These are phyloP conservation scores for Rostratula benghalensis DNA, from an alignment of 2,113 vertebrate genomes.

Conservation along the genomic window DNA sequence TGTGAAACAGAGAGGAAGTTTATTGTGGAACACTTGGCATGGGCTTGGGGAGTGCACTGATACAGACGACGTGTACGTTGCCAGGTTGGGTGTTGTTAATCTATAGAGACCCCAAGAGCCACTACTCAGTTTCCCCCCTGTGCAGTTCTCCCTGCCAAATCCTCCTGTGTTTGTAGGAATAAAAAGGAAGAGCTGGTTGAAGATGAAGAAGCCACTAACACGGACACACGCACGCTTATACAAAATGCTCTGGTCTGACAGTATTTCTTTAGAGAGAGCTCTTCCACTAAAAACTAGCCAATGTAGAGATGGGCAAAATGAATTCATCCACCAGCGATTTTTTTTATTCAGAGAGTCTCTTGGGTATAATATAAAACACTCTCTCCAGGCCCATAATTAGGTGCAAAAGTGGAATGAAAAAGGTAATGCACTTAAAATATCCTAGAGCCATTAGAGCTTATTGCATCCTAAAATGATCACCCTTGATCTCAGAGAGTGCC, in stretches of 20 bases:
- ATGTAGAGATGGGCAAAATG: neutral
- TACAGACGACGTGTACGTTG: constrained; percentile 61
- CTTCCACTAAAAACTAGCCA: neutral
- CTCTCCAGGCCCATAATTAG: neutral
- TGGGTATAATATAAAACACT: neutral
- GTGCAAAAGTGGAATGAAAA: neutral
- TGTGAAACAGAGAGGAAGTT: constrained; percentile 72
- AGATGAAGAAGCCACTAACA: constrained; percentile 6
- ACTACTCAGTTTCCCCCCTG: constrained; percentile 44
- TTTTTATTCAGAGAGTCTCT: neutral
- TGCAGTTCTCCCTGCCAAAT: constrained; percentile 43
- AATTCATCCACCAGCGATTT: neutral
- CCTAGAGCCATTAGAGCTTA: neutral
- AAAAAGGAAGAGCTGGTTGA: constrained; percentile 43
- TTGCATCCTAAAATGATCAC: neutral
- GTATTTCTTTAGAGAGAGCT: neutral
- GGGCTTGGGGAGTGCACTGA: constrained; percentile 62
- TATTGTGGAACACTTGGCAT: constrained; percentile 55
- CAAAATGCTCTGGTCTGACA: constrained; percentile 29
- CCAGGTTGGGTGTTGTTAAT: constrained; percentile 66
- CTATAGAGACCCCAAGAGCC: constrained; percentile 61
- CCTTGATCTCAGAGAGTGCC: neutral
- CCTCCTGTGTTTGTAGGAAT: constrained; percentile 42
- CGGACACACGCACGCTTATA: neutral
- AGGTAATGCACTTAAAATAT: neutral